Evolutionary conservation across 2,888 invertebrate species (phyloP).

Genomic region (Erpobdella octoculata): DNA sequence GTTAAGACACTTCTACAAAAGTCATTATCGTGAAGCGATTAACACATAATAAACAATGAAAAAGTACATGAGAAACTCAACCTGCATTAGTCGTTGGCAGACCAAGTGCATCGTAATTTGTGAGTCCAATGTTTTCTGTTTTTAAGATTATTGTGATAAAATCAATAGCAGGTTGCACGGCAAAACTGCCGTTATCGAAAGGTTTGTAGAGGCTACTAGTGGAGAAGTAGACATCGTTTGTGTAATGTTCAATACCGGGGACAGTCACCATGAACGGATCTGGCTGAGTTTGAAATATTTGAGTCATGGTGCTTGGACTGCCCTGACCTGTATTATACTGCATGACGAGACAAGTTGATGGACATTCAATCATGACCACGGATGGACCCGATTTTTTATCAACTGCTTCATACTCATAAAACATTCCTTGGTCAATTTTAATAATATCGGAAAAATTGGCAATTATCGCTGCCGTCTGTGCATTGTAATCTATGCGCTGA

Average conservation of each 20-base stretch:
- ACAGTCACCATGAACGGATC: conserved; percentile 25
- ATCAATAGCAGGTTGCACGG: background rate
- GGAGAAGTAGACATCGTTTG: conserved; percentile 23
- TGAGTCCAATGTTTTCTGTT: background rate
- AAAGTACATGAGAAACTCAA: too few species aligned
- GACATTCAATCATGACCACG: conserved; percentile 21
- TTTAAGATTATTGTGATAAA: conserved; percentile 15
- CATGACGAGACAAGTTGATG: conserved; percentile 21
- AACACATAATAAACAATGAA: too few species aligned
- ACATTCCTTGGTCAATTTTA: background rate
- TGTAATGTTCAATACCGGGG: conserved; percentile 21
- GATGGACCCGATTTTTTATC: conserved; percentile 1
- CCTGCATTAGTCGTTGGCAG: too few species aligned
- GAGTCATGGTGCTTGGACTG: background rate
- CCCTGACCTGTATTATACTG: conserved; percentile 13
- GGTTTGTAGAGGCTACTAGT: conserved; percentile 16
- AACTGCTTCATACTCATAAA: background rate
- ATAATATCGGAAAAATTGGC: background rate
- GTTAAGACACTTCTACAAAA: background rate
- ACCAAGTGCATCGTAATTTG: conserved; percentile 3
- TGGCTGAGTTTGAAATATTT: background rate
- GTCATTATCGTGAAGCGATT: too few species aligned
- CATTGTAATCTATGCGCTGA: background rate
- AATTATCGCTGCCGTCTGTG: background rate
- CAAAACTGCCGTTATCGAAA: conserved; percentile 1